A percentile compares a stretch with the other conserved stretches of the same genome.
Conservation (phyloP, 2,888 invertebrate genomes). For the Coenonympha arcania region DNA sequence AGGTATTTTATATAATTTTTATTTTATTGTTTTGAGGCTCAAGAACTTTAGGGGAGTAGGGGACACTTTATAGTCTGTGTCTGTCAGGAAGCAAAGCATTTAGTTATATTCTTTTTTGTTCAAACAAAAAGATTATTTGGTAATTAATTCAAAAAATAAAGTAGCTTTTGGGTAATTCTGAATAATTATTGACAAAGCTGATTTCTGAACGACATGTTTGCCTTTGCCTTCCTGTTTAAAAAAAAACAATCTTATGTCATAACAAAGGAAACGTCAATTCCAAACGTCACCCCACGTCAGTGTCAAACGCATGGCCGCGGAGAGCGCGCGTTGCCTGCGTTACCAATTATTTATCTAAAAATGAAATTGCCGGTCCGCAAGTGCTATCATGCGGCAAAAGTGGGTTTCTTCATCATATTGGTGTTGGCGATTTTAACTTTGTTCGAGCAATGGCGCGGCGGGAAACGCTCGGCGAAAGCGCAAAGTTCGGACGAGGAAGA, state of each 20-base stretch:
- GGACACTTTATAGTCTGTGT: too few relatives aligned
- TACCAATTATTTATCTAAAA: conserved; percentile 35
- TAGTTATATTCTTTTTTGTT: too few relatives aligned
- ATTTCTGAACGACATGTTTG: conserved; percentile 75
- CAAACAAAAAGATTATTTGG: too few relatives aligned
- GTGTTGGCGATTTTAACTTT: conserved; percentile 51
- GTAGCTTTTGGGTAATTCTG: too few relatives aligned
- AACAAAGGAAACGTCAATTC: conserved; percentile 35
- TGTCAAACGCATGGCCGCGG: conserved; percentile 26
- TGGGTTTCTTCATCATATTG: conserved; percentile 45
- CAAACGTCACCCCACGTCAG: conserved; percentile 21
- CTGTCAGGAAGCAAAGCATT: too few relatives aligned
- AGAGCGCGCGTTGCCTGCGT: conserved; percentile 32
- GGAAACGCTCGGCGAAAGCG: conserved; percentile 45
- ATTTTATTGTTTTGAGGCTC: too few relatives aligned
- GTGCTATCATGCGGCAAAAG: conserved; percentile 55
- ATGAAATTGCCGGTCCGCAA: conserved; percentile 58
- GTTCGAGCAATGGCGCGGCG: conserved; percentile 65
- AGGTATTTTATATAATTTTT: too few relatives aligned
- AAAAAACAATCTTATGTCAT: conserved; percentile 44
- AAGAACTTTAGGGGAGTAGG: too few relatives aligned
- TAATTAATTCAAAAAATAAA: too few relatives aligned
- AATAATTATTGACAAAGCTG: too few relatives aligned
- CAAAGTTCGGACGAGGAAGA: conserved; percentile 36
- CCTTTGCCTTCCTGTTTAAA: conserved; percentile 58